Base-by-base conservation (phyloP, 2,888 invertebrate genomes). In the Microdon myrmicae region DNA sequence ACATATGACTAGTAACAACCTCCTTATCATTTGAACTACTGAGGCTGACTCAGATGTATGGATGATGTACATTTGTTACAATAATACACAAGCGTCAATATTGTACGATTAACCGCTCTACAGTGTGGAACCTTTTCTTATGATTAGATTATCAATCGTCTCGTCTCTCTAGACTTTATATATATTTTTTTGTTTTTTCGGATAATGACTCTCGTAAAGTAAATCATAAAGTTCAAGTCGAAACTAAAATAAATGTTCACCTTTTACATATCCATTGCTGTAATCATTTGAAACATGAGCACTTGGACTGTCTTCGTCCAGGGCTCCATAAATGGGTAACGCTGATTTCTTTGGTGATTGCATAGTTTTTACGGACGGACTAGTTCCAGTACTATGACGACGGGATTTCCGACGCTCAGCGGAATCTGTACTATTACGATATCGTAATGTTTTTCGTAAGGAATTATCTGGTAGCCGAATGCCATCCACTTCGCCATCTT, bases 371-470 rank as follows among this genome's bases (percentile, higher is more conserved):
- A 73, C 74, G 22, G 72, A 71, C 9, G 87, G 85, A 69, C 86
- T 83, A 32, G 85, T 87, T 41, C 88, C 88, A 6, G 88, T 86
- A 48, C 88, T 89, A 78, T 90, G 88, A 64, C 90, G 82, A 34
- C 90, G 83, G 26, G 93, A 93, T 78, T 91, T 93, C 68, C 94
- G 83, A 45, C 90, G 82, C 70, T 90, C 91, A 31, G 83, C 81
- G 8, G 84, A 82, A 71, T 87, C 85, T 1, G 81, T 76, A 17
- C 75, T 78, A 70, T 87, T 86, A 38, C 89, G 83, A 74, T 85
- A 86, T 47, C 90, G 83, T 29, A 92, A 83, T 1, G 90, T 90
- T 79, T 88, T 90, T 69, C 92, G 86, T 67, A 86, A 80, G 3
- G 85, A 85, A 69, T 87, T 87, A 72, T 89, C 88, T 44, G 88